Evolutionary conservation across 1,140 invertebrate species (phyloP).

Genomic region (Drosophila quadrilineata): DNA sequence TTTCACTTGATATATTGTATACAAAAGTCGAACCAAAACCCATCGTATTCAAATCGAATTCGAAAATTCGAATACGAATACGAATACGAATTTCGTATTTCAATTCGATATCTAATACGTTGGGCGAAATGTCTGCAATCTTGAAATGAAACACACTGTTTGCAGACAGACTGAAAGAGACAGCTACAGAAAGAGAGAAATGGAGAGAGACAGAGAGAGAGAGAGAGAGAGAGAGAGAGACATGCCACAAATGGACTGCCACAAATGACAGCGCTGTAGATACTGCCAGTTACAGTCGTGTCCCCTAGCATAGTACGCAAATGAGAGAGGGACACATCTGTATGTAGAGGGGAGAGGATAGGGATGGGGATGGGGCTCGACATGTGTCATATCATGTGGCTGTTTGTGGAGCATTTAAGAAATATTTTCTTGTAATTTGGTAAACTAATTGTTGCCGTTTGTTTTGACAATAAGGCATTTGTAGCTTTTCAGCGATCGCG

Average conservation of each 20-base stretch:
- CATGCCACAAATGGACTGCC: conserved; percentile 73
- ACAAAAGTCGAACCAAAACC: conserved; percentile 42
- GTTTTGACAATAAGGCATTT: conserved; percentile 80
- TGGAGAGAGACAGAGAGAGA: neutral
- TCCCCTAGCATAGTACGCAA: no score
- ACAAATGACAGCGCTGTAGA: conserved; percentile 21
- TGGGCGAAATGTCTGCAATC: neutral
- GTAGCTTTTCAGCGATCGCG: conserved; percentile 70
- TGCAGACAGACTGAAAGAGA: neutral
- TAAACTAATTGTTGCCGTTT: conserved; percentile 78
- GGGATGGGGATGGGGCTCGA: no score
- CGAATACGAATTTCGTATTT: neutral
- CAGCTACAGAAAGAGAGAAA: conserved; percentile 1
- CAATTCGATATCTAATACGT: neutral
- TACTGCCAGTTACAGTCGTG: no score
- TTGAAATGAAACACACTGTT: conserved; percentile 76
- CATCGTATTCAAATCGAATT: no score
- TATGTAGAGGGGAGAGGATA: no score
- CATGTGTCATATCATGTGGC: conserved; percentile 62
- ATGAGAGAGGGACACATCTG: no score
- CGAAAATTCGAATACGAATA: conserved; percentile 5
- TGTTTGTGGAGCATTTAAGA: conserved; percentile 76
- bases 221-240: conserved; percentile 13
- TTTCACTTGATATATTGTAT: conserved; percentile 51
- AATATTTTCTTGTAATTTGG: conserved; percentile 80